Conservation (phyloP, 2,797 vertebrate species). For the Sandelia bainsii region DNA sequence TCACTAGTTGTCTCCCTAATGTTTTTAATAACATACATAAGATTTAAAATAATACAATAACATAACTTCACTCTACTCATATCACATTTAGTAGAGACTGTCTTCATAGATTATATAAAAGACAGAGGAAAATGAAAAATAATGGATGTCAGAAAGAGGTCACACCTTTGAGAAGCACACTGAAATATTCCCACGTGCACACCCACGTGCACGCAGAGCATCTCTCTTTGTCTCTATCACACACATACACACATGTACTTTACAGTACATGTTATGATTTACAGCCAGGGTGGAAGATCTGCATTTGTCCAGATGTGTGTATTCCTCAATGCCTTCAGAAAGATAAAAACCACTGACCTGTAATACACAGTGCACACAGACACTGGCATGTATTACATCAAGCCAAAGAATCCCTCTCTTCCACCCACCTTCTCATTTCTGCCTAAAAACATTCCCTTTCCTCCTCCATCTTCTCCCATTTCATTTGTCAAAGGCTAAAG, state of each 20-base stretch:
- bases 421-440: slow-evolving; percentile 59
- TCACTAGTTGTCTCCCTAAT: neutral
- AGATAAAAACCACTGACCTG: slow-evolving; percentile 84
- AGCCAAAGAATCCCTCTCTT: slow-evolving; percentile 75
- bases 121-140: slow-evolving; percentile 17
- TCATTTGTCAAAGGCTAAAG: slow-evolving; percentile 84
- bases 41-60: neutral
- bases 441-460: slow-evolving; percentile 73
- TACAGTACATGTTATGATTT: slow-evolving; percentile 76
- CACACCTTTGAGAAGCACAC: slow-evolving; percentile 18
- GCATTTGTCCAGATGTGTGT: slow-evolving; percentile 84
- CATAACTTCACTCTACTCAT: slow-evolving; percentile 3
- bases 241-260: slow-evolving; percentile 53
- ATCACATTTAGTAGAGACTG: neutral
- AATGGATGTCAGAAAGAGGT: slow-evolving; percentile 26
- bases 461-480: slow-evolving; percentile 77
- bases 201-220: slow-evolving; percentile 48
- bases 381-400: slow-evolving; percentile 83
- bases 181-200: slow-evolving; percentile 48
- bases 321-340: slow-evolving; percentile 77
- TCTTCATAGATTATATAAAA: slow-evolving; percentile 26
- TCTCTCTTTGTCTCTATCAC: slow-evolving; percentile 58
- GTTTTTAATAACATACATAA: neutral
- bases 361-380: slow-evolving; percentile 68
- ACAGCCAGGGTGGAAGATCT: slow-evolving; percentile 70